Evolutionary conservation across 2,797 vertebrate genomes (phyloP), one percentile per base, ranked within the genome.

Genomic region (Gastrophryne carolinensis): DNA sequence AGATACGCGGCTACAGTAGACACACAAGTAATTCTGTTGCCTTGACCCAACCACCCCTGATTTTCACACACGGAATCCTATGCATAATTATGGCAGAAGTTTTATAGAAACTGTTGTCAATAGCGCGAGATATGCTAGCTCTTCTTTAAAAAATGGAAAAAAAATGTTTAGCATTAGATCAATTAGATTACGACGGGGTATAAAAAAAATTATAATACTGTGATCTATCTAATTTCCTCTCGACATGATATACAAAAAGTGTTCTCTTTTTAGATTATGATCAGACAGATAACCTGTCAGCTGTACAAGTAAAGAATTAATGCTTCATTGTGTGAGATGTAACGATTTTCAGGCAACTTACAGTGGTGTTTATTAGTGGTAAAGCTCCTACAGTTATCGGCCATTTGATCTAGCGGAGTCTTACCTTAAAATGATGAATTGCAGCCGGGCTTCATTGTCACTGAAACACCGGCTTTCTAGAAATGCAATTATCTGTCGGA

Each of bases 401-500:
- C 62, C 73, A 54, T 76, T 35, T 76, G 72, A 70, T 54, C 65
- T 24, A 34, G 65, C 44, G 15, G 26, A 41, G 64, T 44, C 65
- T 69, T 54, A 76, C 56, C 65, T 35, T 47, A 34, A 19, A 56
- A 70, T 76, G 73, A 76, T 76, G 35, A 69, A 76, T 76, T 69
- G 29, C 57, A 62, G 17, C 34, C 3, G 41, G 5, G 57, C 30
- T 54, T 58, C 67, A 69, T 76, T 76, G 65, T 76, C 73, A 65
- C 73, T 76, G 73, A 69, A 76, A 76, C n/a, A 6, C 30, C 69
- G 54, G 23, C 62, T 63, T 69, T 23, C 65, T 76, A n/a, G 23
- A 76, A 69, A 70, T 70, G 73, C 73, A 76, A 76, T 76, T 76
- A 69, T 70, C 57, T 76, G 57, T 69, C 57, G 34, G 73, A 70